Evolutionary conservation across 1,140 invertebrate genomes (phyloP), one percentile per base, ranked within the genome.

Genomic region (Drosophila miranda): DNA sequence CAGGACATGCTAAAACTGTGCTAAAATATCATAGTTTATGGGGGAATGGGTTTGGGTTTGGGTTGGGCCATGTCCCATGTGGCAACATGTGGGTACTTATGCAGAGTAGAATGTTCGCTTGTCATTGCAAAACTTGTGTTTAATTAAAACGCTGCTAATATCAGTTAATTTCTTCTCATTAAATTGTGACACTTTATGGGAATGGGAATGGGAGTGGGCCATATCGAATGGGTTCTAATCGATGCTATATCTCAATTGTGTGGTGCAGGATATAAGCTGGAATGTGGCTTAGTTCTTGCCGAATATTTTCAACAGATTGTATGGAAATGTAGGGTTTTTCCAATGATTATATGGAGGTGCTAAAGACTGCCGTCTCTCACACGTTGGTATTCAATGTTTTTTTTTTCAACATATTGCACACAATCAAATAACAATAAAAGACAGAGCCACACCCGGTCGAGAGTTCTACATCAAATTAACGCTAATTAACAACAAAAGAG

Each of bases 111-210:
- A 83, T 71, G 70, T 66, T 78, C 43, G 51, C 66, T 69, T 74
- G 59, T 75, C 76, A 82, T 58, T 80, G 68, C 66, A 75, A 71
- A 38, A 70, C 71, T 82, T 78, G 69, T 51, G 59, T 78, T 83
- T 82, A 83, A 82, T 82, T 82, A 82, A 82, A 82, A 82, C 61
- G 64, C 61, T 83, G 79, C 78, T 82, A 82, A 82, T 82, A 78
- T 83, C 79, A 82, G 69, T 78, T 82, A 82, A 83, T 83, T 82
- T 70, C 69, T 64, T 54, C 74, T 61, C 69, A 82, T 82, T 81
- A 75, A 82, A 81, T 59, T 76, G 72, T 53, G 49, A 81, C 78
- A 73, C 72, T 64, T 55, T 64, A 52, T 58, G 43, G 28, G 26
- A 5, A 11, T 13, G 48, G 44, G n/a, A 6, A 4, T 26, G 4